Percentiles rank a stretch among this genome's conserved stretches.
phyloP scores from a whole-genome alignment of 1,140 invertebrate genomes.

The Megathymus violae region DNA sequence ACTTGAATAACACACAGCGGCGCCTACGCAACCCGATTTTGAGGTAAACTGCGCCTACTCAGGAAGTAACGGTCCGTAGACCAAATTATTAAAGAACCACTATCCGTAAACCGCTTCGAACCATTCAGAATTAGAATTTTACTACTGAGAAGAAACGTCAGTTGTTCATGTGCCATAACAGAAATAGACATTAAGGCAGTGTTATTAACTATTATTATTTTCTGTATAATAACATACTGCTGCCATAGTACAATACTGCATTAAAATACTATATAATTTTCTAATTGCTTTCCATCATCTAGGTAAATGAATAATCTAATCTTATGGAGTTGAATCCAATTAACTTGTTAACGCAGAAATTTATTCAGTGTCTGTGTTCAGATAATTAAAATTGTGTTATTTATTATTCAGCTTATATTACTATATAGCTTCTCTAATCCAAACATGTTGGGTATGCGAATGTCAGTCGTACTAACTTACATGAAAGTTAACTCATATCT shows the following conservation, averaged over 20 bases:
- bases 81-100: constrained; percentile 69
- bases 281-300: constrained; percentile 11
- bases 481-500: neutral
- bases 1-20: constrained; percentile 16
- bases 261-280: constrained; percentile 8
- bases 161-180: constrained; percentile 46
- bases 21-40: constrained; percentile 33
- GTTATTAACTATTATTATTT: constrained; percentile 5
- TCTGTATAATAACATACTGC: constrained; percentile 4
- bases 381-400: neutral
- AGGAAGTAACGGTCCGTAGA: constrained; percentile 62
- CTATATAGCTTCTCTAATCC: no score
- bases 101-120: constrained; percentile 52
- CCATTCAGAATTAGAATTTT: constrained; percentile 53
- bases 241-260: neutral
- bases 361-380: neutral
- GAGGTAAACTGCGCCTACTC: constrained; percentile 52
- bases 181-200: constrained; percentile 38
- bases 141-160: constrained; percentile 42
- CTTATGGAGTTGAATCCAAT: constrained; percentile 20
- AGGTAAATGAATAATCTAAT: constrained; percentile 11
- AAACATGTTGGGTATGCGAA: no score
- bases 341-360: constrained; percentile 16
- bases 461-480: no score
- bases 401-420: neutral